Evolutionary conservation across 1,140 invertebrate species (phyloP), one percentile per base, ranked within the genome.

Genomic region (Drosophila willistoni): DNA sequence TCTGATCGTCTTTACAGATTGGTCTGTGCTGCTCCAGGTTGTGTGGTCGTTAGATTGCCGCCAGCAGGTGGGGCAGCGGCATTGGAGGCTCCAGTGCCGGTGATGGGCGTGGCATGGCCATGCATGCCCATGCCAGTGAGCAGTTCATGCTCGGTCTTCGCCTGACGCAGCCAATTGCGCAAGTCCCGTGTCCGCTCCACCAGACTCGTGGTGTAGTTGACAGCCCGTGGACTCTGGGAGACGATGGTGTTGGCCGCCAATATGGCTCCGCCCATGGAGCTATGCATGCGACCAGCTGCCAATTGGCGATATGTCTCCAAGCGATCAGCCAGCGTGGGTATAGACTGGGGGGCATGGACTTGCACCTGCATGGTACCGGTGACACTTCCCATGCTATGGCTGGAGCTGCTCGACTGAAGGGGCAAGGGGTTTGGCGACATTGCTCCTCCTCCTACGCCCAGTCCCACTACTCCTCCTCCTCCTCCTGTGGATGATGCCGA

Each of bases 101-200:
- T 29, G 29, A 6, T 29, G 29, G 29, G 29, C 29, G 29, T 29
- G 29, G 29, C 29, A 29, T 29, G 29, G 3, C n/a, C 36, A 42
- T 81, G 77, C 10, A 65, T 59, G 6, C 78, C 68, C 66, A 84
- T 76, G 10, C 76, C 75, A 1, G 73, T 73, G 5, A 92, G 64
- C 10, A 92, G 29, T 7, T 92, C 91, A 14, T 92, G 91, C 59
- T 92, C 91, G 14, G 79, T 92, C 63, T 92, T 92, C 0, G 91
- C 91, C 68, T 91, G 91, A 2, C 85, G 71, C 44, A 95, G 77
- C 95, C 95, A 95, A 77, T 95, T 95, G 61, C 95, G 93, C 29
- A 95, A 90, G 71, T 95, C 95, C 57, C 94, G 92, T 0, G 95
- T 95, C 41, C 95, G 92, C 77, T 95, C 95, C 44, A 95, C 94